Conservation (phyloP, 2,797 vertebrate species). For the Gallinago nigripennis region DNA sequence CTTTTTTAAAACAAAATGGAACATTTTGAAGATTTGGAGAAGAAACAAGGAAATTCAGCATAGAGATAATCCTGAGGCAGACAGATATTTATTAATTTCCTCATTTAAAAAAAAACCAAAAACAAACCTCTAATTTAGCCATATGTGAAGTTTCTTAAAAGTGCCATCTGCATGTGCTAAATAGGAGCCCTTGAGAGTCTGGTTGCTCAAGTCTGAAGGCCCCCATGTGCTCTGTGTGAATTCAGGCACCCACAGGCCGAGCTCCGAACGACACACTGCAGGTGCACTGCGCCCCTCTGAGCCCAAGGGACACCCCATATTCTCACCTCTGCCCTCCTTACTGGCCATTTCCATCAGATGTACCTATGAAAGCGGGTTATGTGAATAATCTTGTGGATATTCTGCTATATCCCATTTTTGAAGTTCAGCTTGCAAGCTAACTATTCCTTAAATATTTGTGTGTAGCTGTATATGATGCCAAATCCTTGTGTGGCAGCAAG, state of each 20-base stretch:
- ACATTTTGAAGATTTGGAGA: neutral
- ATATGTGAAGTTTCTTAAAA: neutral
- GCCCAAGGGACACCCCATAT: neutral
- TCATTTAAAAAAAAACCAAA: neutral
- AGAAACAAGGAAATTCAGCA: neutral
- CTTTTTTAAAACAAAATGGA: neutral
- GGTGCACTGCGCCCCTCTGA: neutral
- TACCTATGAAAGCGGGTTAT: neutral
- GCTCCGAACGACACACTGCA: fast-evolving
- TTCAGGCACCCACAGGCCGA: fast-evolving
- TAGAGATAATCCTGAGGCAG: neutral
- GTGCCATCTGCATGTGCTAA: neutral
- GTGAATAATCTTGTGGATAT: neutral
- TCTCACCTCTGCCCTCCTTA: neutral
- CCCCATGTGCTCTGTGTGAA: fast-evolving
- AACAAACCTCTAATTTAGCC: neutral
- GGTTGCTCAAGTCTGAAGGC: fast-evolving
- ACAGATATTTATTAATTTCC: neutral
- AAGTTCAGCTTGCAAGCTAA: neutral
- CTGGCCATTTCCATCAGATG: neutral
- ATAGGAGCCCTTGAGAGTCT: neutral
- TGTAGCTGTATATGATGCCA: neutral
- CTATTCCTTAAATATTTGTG: neutral
- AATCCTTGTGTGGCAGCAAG: neutral
- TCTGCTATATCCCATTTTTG: neutral